Evolutionary conservation across 2,797 vertebrate genomes (phyloP).

Genomic region (Myripristis jacobus): DNA sequence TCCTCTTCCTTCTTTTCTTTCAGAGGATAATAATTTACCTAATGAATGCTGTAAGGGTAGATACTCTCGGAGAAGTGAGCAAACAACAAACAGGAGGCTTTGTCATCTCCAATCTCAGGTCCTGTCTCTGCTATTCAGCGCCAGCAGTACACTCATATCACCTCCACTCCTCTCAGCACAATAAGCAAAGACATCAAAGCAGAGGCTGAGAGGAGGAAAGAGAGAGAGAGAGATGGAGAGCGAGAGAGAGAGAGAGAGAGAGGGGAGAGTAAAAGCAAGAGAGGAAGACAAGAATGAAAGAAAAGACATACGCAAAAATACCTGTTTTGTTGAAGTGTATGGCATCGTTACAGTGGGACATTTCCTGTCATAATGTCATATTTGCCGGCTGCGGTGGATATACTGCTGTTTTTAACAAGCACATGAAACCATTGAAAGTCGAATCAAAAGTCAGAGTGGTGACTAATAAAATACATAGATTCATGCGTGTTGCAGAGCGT

Average conservation of each 20-base stretch:
- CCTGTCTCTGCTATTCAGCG: slow-evolving; percentile 59
- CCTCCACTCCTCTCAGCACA: slow-evolving; percentile 66
- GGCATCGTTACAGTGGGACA: slow-evolving; percentile 40
- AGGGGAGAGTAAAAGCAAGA: slow-evolving; percentile 45
- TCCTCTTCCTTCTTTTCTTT: slow-evolving; percentile 35
- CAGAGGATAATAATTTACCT: slow-evolving; percentile 60
- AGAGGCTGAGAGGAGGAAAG: slow-evolving; percentile 38
- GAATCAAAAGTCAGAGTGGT: slow-evolving; percentile 17
- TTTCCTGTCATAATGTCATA: slow-evolving; percentile 16
- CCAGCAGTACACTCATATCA: slow-evolving; percentile 55
- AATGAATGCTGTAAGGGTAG: slow-evolving; percentile 59
- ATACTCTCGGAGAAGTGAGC: slow-evolving; percentile 36
- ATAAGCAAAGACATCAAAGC: slow-evolving; percentile 77
- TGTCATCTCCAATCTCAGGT: slow-evolving; percentile 54
- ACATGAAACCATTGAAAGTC: slow-evolving; percentile 34
- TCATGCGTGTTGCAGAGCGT: slow-evolving; percentile 34
- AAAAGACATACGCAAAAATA: slow-evolving; percentile 37
- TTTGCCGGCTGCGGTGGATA: slow-evolving; percentile 3
- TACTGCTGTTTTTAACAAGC: slow-evolving; percentile 8
- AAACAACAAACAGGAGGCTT: slow-evolving; percentile 62
- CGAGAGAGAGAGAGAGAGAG: slow-evolving; percentile 23
- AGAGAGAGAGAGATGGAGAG: slow-evolving; percentile 3
- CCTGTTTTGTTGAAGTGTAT: slow-evolving; percentile 44
- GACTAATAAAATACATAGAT: slow-evolving; percentile 28
- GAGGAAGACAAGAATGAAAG: slow-evolving; percentile 33